phyloP scores from a whole-genome alignment of 2,888 invertebrate genomes.

The Tetrapedia diversipes region DNA sequence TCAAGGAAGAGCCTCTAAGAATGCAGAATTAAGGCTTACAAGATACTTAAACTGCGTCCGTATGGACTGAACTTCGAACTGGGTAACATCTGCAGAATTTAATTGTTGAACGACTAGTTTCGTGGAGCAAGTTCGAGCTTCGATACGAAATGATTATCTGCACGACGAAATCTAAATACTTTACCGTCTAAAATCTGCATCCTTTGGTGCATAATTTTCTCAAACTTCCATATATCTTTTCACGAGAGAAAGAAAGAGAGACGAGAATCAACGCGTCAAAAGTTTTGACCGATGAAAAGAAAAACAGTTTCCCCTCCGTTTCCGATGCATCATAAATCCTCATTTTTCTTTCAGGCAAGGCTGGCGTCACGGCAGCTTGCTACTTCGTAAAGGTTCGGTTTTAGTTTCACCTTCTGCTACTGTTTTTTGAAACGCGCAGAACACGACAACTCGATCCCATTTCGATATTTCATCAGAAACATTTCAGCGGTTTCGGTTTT shows the following conservation, averaged over 20 bases:
- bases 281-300: background rate
- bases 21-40: slow-evolving; percentile 28
- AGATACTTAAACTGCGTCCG: slow-evolving; percentile 30
- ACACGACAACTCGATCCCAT: background rate
- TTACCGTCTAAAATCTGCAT: background rate
- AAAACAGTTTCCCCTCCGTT: background rate
- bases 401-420: background rate
- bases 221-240: background rate
- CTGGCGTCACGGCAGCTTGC: too few relatives aligned
- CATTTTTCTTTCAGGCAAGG: background rate
- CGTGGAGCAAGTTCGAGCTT: background rate
- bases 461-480: background rate
- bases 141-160: slow-evolving; percentile 10
- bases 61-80: slow-evolving; percentile 30
- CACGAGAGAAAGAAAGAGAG: too few relatives aligned
- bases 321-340: slow-evolving; percentile 26
- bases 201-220: too few relatives aligned
- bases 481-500: background rate
- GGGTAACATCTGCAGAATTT: slow-evolving; percentile 17
- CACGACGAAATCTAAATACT: background rate
- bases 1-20: slow-evolving; percentile 16
- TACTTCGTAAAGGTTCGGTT: background rate
- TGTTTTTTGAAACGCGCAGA: background rate
- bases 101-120: slow-evolving; percentile 16
- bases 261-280: too few relatives aligned